Conservation (phyloP, 2,113 vertebrate genomes). For the Spermophilus dauricus region DNA sequence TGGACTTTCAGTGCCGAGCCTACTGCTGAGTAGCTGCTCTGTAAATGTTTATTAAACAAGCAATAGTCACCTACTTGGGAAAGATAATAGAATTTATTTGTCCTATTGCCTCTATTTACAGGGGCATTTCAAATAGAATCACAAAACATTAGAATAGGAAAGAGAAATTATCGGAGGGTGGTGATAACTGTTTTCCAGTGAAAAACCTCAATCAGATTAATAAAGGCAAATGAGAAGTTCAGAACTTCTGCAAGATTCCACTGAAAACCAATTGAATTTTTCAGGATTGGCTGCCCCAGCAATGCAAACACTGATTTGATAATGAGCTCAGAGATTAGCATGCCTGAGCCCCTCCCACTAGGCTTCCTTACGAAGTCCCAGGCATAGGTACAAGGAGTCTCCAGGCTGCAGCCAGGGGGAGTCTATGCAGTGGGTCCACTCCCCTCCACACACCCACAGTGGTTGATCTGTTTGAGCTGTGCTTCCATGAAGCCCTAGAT, state of each 20-base stretch:
- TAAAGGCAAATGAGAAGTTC: background rate
- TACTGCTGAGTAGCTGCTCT: background rate
- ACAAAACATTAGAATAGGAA: background rate
- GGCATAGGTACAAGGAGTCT: background rate
- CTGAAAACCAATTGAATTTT: constrained; percentile 11
- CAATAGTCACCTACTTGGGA: background rate
- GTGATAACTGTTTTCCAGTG: background rate
- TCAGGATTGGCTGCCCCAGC: background rate
- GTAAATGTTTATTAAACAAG: background rate
- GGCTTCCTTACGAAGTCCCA: background rate
- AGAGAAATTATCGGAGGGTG: background rate
- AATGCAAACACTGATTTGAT: background rate
- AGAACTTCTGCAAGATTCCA: background rate
- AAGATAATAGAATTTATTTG: background rate
- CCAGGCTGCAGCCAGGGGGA: background rate
- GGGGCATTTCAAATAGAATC: background rate
- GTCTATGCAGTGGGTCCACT: background rate
- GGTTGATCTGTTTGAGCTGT: background rate
- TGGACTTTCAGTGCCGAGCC: background rate
- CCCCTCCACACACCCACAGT: fast-evolving
- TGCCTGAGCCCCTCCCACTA: background rate
- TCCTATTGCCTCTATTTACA: background rate
- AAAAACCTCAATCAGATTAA: background rate
- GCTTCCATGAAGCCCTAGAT: background rate
- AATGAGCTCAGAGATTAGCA: background rate